Conservation (phyloP, 2,888 invertebrate genomes). For the Trissonchulus sp. region DNA sequence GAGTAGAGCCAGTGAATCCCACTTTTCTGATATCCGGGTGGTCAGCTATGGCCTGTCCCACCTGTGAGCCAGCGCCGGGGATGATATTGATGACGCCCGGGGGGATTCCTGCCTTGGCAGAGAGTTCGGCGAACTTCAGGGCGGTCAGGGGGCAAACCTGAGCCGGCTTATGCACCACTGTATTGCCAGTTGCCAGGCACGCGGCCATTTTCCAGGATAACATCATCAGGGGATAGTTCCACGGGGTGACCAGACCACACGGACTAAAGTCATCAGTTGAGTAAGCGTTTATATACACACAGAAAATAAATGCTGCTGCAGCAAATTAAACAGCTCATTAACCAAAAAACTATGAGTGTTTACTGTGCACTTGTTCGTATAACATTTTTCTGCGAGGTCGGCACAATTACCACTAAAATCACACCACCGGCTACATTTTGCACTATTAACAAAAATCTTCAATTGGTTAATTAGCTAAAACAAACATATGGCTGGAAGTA, state of each 20-base stretch:
- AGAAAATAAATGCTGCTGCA: neutral
- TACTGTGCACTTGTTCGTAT: neutral
- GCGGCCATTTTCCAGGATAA: slow-evolving; percentile 97
- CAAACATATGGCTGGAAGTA: too few relatives aligned
- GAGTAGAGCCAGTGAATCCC: slow-evolving; percentile 93
- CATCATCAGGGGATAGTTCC: slow-evolving; percentile 99
- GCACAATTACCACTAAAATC: too few relatives aligned
- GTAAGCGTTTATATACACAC: too few relatives aligned
- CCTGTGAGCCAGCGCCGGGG: slow-evolving; percentile 63
- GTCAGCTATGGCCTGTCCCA: slow-evolving; percentile 78
- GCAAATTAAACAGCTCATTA: neutral
- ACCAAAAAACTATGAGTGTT: too few relatives aligned
- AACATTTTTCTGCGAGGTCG: neutral
- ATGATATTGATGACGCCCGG: slow-evolving; percentile 88
- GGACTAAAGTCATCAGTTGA: slow-evolving; percentile 67
- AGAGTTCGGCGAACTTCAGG: slow-evolving; percentile 85
- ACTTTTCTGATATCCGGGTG: slow-evolving; percentile 80
- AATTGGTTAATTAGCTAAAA: too few relatives aligned
- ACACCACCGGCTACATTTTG: too few relatives aligned
- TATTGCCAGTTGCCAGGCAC: slow-evolving; percentile 90
- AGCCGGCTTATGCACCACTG: slow-evolving; percentile 90
- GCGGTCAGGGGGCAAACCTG: slow-evolving; percentile 81
- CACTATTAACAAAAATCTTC: too few relatives aligned
- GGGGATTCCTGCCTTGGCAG: slow-evolving; percentile 83
- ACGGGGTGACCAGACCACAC: slow-evolving; percentile 84